Evolutionary conservation across 2,113 vertebrate species (phyloP).

Genomic region (Crocuta crocuta): DNA sequence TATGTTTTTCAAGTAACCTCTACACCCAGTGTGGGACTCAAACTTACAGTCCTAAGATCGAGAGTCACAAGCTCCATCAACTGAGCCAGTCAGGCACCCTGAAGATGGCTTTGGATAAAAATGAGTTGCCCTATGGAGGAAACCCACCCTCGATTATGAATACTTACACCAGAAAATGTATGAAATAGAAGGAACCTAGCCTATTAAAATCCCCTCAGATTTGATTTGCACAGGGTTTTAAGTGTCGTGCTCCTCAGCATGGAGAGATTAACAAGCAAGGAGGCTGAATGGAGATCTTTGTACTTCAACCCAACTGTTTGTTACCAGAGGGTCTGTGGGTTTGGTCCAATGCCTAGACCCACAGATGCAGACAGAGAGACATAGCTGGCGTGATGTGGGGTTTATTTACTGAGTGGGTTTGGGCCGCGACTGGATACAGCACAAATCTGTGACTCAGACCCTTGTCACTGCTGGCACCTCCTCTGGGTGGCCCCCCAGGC

Average conservation of each 20-base stretch:
- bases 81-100: neutral
- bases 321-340: constrained; percentile 73
- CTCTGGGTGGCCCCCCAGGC: neutral
- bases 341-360: constrained; percentile 84
- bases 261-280: constrained; percentile 25
- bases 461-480: fast-evolving
- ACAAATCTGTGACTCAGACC: constrained; percentile 74
- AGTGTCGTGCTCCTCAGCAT: constrained; percentile 7
- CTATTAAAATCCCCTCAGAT: constrained; percentile 24
- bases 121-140: neutral
- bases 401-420: constrained; percentile 74
- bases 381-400: neutral
- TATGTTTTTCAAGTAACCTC: neutral
- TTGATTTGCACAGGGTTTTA: constrained; percentile 42
- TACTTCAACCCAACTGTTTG: constrained; percentile 66
- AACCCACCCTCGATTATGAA: neutral
- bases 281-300: constrained; percentile 80
- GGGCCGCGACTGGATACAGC: constrained; percentile 39
- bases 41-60: neutral
- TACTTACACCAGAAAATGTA: neutral
- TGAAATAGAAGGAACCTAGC: constrained; percentile 40
- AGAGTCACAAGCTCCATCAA: neutral
- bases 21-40: neutral
- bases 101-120: neutral
- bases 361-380: constrained; percentile 79